phyloP scores from a whole-genome alignment of 1,140 invertebrate species.

The Drosophila tsacasi region DNA sequence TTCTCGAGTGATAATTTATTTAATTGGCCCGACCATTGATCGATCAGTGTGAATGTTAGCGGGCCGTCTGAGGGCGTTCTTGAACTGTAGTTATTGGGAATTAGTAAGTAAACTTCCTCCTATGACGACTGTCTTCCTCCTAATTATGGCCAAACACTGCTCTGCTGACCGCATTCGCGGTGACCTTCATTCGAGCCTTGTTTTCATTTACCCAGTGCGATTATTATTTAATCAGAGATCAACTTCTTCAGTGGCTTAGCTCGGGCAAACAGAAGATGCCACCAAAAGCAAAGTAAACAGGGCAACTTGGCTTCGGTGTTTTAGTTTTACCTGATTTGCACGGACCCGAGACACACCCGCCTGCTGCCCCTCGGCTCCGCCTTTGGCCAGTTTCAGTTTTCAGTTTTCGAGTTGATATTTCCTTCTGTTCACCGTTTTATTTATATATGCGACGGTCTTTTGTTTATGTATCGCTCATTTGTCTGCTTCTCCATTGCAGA shows the following conservation, averaged over 20 bases:
- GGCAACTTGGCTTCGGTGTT: constrained; percentile 36
- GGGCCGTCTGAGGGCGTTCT: constrained; percentile 10
- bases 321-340: constrained; percentile 25
- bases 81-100: constrained; percentile 17
- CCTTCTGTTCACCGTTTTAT: constrained; percentile 43
- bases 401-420: constrained; percentile 42
- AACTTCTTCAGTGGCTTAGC: constrained; percentile 46
- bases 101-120: constrained; percentile 23
- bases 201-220: constrained; percentile 36
- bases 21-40: constrained; percentile 39
- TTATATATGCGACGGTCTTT: constrained; percentile 65
- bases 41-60: constrained; percentile 17
- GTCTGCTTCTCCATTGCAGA: constrained; percentile 52
- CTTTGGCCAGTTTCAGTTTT: constrained; percentile 32
- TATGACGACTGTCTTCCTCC: constrained; percentile 11
- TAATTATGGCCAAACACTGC: constrained; percentile 7
- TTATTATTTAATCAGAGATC: constrained; percentile 53
- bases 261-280: constrained; percentile 40
- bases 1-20: constrained; percentile 43
- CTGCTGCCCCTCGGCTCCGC: constrained; percentile 4
- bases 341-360: constrained; percentile 10
- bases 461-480: constrained; percentile 74
- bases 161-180: constrained; percentile 17
- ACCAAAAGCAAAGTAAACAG: constrained; percentile 39
- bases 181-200: constrained; percentile 30